A percentile compares a stretch with the other conserved stretches of the same genome.
phyloP scores from a whole-genome alignment of 1,140 invertebrate genomes.

The Rhopalosiphum maidis region DNA sequence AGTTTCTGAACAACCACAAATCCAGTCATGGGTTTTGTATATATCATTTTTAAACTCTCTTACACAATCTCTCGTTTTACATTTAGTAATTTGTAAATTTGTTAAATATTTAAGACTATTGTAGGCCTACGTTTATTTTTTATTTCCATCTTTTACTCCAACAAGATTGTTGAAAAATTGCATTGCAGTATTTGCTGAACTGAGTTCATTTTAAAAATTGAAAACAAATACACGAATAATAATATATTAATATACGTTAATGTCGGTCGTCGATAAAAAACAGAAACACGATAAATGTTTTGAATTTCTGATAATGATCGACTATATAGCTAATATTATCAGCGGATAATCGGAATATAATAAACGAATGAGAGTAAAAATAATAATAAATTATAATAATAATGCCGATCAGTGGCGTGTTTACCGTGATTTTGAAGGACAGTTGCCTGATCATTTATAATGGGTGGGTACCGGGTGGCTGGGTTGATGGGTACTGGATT shows the following conservation, averaged over 20 bases:
- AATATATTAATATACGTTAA: background rate
- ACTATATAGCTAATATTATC: too few relatives aligned
- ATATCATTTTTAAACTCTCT: background rate
- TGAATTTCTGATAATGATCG: too few relatives aligned
- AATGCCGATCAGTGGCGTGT: too few relatives aligned
- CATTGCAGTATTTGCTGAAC: constrained; percentile 1
- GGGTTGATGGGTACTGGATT: too few relatives aligned
- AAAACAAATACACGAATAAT: background rate
- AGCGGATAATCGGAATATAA: too few relatives aligned
- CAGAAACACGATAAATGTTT: background rate
- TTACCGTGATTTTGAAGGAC: too few relatives aligned
- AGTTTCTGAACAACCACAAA: background rate
- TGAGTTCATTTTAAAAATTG: background rate
- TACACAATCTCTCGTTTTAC: background rate
- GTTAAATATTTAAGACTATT: background rate
- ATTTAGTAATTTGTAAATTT: background rate
- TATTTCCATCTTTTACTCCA: constrained; percentile 16
- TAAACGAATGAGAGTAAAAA: too few relatives aligned
- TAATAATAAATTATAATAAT: too few relatives aligned
- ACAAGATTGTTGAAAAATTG: background rate
- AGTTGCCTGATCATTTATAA: too few relatives aligned
- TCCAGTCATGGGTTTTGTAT: background rate
- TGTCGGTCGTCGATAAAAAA: background rate
- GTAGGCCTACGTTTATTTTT: constrained; percentile 18
- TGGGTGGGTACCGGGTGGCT: too few relatives aligned